phyloP scores from a whole-genome alignment of 2,888 invertebrate species.

The Camptogramma bilineatum region DNA sequence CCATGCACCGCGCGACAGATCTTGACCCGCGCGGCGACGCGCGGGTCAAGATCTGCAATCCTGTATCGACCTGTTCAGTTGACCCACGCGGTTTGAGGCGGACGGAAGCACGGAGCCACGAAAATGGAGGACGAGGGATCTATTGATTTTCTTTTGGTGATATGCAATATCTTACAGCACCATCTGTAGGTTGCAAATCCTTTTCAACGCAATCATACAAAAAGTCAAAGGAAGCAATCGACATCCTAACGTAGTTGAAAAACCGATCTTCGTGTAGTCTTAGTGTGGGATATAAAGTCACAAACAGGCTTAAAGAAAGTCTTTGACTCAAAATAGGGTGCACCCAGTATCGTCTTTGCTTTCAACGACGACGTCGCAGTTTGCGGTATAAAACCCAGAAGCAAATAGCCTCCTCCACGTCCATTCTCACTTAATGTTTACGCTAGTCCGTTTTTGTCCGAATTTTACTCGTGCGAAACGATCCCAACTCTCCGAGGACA shows the following conservation, averaged over 20 bases:
- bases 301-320: background rate
- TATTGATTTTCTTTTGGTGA: background rate
- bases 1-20: too few species aligned
- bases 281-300: conserved; percentile 5
- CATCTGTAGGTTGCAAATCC: too few species aligned
- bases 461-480: too few species aligned
- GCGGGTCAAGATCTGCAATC: too few species aligned
- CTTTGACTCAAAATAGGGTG: background rate
- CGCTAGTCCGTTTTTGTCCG: conserved; percentile 5
- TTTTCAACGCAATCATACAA: too few species aligned
- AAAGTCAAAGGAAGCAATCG: background rate
- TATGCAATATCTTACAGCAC: too few species aligned
- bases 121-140: conserved; percentile 1
- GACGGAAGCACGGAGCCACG: conserved; percentile 7
- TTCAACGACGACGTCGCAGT: conserved; percentile 4
- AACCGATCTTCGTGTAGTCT: conserved; percentile 8
- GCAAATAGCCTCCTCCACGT: conserved; percentile 7
- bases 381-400: conserved; percentile 7
- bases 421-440: background rate
- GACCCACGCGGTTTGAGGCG: conserved; percentile 7
- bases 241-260: background rate
- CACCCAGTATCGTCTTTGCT: too few species aligned
- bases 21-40: too few species aligned
- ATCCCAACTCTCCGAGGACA: too few species aligned
- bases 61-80: conserved; percentile 8